Evolutionary conservation across 2,888 invertebrate genomes (phyloP).

Genomic region (Heliconius erato): DNA sequence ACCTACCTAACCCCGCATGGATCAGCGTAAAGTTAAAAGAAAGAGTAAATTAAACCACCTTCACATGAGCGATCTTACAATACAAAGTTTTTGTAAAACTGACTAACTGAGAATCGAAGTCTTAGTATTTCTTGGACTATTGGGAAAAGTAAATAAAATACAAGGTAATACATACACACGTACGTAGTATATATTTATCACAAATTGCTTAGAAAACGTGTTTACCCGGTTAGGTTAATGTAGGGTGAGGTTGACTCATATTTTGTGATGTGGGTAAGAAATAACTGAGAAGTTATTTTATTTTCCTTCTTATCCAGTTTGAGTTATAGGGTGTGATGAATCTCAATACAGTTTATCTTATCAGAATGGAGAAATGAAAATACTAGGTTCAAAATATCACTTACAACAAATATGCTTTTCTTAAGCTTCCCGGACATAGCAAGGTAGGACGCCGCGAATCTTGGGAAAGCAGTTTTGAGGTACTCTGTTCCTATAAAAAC

Average conservation of each 20-base stretch:
- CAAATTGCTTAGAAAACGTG: neutral
- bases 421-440: too few relatives aligned
- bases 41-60: neutral
- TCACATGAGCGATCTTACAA: too few relatives aligned
- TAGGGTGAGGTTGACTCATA: neutral
- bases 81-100: neutral
- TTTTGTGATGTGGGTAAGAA: neutral
- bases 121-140: neutral
- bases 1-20: neutral
- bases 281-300: neutral
- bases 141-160: neutral
- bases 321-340: neutral
- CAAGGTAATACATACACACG: neutral
- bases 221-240: neutral
- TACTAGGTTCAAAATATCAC: too few relatives aligned
- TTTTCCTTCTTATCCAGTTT: neutral
- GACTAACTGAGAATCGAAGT: neutral
- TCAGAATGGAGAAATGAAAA: too few relatives aligned
- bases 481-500: too few relatives aligned
- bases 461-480: too few relatives aligned
- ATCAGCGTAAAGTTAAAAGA: neutral
- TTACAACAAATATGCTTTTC: too few relatives aligned
- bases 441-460: too few relatives aligned
- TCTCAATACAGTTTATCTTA: neutral
- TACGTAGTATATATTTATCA: neutral